A percentile compares a stretch with the other conserved stretches of the same genome.
These are phyloP conservation scores for Ladona fulva DNA, from an alignment of 1,140 invertebrate genomes.

Conservation along the genomic window DNA sequence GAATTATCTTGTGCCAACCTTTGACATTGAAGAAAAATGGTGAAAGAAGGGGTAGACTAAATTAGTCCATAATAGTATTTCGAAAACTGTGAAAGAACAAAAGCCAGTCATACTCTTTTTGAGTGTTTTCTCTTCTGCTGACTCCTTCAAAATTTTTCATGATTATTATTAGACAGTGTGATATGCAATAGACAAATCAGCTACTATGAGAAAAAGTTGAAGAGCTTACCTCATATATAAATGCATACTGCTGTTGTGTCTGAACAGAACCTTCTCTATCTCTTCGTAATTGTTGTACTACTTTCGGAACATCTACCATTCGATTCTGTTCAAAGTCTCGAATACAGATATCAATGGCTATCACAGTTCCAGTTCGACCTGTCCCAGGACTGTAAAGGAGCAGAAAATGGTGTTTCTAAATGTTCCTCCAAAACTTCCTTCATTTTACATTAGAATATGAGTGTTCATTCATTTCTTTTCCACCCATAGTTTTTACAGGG, in stretches of 20 bases:
- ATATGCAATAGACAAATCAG: conserved; percentile 1
- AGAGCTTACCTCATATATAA: conserved; percentile 52
- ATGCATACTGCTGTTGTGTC: conserved; percentile 62
- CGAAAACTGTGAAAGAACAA: no score
- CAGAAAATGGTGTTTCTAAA: no score
- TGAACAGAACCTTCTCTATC: conserved; percentile 81
- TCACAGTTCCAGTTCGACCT: conserved; percentile 76
- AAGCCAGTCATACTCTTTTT: background rate
- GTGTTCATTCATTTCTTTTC: no score
- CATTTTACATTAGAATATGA: no score
- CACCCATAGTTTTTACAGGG: no score
- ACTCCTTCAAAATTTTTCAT: background rate
- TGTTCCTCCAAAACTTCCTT: no score
- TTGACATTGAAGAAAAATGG: no score
- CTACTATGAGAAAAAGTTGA: background rate
- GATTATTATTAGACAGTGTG: conserved; percentile 16
- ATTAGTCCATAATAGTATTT: no score
- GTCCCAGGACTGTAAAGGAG: conserved; percentile 62
- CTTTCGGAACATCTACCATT: conserved; percentile 72
- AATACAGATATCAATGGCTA: conserved; percentile 78
- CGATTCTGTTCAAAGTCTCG: conserved; percentile 68
- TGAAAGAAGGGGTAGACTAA: no score
- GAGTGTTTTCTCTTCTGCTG: background rate
- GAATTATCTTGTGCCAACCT: no score
- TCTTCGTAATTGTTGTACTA: conserved; percentile 70